Conservation (phyloP, 2,888 invertebrate genomes). For the Timandra comae region DNA sequence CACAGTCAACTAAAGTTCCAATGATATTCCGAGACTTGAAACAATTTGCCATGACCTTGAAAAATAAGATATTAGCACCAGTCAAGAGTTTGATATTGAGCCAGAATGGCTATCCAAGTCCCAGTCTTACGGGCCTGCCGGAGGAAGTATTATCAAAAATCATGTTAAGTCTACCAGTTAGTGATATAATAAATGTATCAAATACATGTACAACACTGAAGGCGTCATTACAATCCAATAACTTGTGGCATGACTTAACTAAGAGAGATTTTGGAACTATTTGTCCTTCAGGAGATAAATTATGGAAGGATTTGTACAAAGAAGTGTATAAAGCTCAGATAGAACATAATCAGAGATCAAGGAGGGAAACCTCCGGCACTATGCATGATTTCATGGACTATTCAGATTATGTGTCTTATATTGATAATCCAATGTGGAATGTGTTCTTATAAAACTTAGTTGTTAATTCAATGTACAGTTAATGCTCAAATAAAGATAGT, state of each 20-base stretch:
- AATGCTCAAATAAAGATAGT: background rate
- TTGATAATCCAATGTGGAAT: constrained; percentile 61
- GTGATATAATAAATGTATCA: constrained; percentile 43
- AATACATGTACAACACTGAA: constrained; percentile 49
- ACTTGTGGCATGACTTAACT: constrained; percentile 53
- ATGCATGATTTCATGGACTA: constrained; percentile 56
- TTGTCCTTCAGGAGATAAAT: constrained; percentile 17
- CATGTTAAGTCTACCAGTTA: constrained; percentile 38
- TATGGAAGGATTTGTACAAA: constrained; percentile 48
- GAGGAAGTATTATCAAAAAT: constrained; percentile 57
- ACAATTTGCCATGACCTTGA: constrained; percentile 66
- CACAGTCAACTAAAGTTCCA: constrained; percentile 47
- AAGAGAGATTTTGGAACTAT: constrained; percentile 45
- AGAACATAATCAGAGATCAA: constrained; percentile 22
- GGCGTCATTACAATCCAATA: constrained; percentile 37
- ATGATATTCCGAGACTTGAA: constrained; percentile 60
- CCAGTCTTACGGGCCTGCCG: constrained; percentile 62
- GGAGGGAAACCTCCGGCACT: constrained; percentile 28
- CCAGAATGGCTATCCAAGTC: constrained; percentile 60
- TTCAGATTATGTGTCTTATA: constrained; percentile 50
- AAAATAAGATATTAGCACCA: constrained; percentile 72
- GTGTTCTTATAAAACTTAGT: constrained; percentile 24
- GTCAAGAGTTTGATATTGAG: constrained; percentile 73
- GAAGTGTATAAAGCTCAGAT: constrained; percentile 30
- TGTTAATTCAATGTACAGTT: constrained; percentile 1